These are phyloP conservation scores for Nasua narica DNA, from an alignment of 2,797 vertebrate genomes.

Conservation along the genomic window DNA sequence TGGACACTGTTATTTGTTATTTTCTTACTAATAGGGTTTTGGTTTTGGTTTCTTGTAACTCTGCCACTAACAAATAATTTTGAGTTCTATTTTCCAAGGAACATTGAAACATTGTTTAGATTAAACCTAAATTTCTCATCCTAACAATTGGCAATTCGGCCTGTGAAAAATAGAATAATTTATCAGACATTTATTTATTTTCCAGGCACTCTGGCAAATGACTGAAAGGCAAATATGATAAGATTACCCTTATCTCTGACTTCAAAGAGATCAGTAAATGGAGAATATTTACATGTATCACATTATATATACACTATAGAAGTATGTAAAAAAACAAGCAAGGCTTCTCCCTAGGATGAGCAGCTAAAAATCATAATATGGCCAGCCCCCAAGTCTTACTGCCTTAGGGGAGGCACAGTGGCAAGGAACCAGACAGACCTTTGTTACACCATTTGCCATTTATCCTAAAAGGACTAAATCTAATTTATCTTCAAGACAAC, in stretches of 20 bases:
- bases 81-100: neutral
- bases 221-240: neutral
- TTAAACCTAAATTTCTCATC: neutral
- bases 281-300: neutral
- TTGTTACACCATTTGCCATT: neutral
- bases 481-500: neutral
- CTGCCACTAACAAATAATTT: neutral
- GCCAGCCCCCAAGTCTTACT: neutral
- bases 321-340: neutral
- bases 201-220: neutral
- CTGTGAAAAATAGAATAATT: neutral
- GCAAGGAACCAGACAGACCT: neutral
- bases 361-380: neutral
- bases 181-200: conserved; percentile 22
- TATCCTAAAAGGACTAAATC: neutral
- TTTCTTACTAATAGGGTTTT: neutral
- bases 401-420: neutral
- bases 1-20: neutral
- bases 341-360: neutral
- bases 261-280: neutral
- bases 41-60: neutral
- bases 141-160: neutral
- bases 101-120: neutral
- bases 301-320: neutral
- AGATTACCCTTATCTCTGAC: neutral